Evolutionary conservation across 2,797 vertebrate species (phyloP).

Genomic region (Syngnathus acus): DNA sequence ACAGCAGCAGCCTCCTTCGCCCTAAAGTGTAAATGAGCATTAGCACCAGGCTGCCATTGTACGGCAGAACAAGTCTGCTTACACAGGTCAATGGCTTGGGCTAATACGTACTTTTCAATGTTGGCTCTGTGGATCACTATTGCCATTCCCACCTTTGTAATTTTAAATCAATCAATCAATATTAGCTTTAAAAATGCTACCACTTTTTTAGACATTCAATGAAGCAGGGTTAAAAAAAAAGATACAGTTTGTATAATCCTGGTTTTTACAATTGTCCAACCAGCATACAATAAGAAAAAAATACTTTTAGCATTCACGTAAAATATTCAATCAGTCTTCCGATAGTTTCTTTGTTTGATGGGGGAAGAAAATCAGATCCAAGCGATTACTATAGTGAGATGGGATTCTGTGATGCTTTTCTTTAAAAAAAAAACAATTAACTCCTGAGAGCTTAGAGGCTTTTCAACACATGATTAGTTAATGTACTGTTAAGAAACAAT

Average conservation of each 20-base stretch:
- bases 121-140: neutral
- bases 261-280: neutral
- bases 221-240: neutral
- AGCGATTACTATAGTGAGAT: slow-evolving; percentile 58
- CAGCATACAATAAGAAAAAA: neutral
- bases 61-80: slow-evolving; percentile 38
- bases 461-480: slow-evolving; percentile 65
- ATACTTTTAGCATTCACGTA: neutral
- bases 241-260: neutral
- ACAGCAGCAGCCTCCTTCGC: slow-evolving; percentile 43
- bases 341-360: slow-evolving; percentile 62
- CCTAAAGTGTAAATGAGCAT: slow-evolving; percentile 49
- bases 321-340: slow-evolving; percentile 57
- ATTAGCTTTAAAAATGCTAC: neutral
- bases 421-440: slow-evolving; percentile 69
- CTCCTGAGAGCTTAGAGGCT: slow-evolving; percentile 68
- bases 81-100: slow-evolving; percentile 40
- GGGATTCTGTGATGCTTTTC: slow-evolving; percentile 72
- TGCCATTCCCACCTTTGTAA: neutral
- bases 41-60: slow-evolving; percentile 32
- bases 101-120: slow-evolving; percentile 14
- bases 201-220: neutral
- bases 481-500: slow-evolving; percentile 70
- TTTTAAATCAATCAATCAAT: neutral
- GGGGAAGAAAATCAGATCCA: slow-evolving; percentile 57